phyloP scores from a whole-genome alignment of 2,888 invertebrate species.

The Achlya flavicornis region DNA sequence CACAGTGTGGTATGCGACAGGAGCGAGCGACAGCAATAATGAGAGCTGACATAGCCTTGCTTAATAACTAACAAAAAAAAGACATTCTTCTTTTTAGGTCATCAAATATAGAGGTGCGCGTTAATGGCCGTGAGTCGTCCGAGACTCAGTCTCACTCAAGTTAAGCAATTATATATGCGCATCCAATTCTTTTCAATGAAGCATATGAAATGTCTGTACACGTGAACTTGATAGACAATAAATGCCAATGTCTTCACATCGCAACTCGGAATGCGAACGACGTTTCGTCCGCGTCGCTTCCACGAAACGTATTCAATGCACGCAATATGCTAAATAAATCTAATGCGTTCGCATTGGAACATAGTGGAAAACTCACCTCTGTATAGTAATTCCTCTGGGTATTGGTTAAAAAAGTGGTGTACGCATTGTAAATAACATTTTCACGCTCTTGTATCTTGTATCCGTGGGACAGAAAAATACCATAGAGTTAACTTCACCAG shows the following conservation, averaged over 20 bases:
- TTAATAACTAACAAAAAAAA: neutral
- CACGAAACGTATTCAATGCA: constrained; percentile 11
- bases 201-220: constrained; percentile 1
- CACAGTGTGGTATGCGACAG: neutral
- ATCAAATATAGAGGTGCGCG: neutral
- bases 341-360: constrained; percentile 15
- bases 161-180: neutral
- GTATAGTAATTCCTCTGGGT: constrained; percentile 28
- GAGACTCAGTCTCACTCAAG: neutral
- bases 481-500: constrained; percentile 29
- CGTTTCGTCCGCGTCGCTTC: constrained; percentile 9
- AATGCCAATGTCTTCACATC: constrained; percentile 13
- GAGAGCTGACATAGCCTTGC: neutral
- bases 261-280: constrained; percentile 11
- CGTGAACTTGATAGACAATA: constrained; percentile 10
- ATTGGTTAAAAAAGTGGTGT: constrained; percentile 36
- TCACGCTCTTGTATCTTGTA: constrained; percentile 32
- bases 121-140: neutral
- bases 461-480: constrained; percentile 33
- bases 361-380: constrained; percentile 22
- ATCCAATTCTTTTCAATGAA: neutral
- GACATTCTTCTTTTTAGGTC: neutral
- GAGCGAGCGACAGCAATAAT: neutral
- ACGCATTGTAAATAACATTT: constrained; percentile 42
- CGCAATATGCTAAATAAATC: constrained; percentile 35